Conservation (phyloP, 2,113 vertebrate species). For the Phrynosoma platyrhinos region DNA sequence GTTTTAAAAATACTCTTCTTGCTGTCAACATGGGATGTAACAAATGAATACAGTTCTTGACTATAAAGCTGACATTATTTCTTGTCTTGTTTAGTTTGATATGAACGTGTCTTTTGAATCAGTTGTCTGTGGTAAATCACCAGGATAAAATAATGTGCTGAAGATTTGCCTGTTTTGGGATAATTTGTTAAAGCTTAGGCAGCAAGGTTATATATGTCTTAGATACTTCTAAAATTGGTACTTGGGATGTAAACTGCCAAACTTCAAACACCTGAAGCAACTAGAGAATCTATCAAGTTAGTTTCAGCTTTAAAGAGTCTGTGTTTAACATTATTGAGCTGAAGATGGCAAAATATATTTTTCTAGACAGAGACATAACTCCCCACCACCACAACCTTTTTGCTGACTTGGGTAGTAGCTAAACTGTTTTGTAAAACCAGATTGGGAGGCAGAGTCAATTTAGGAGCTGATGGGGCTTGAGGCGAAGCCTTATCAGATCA, state of each 20-base stretch:
- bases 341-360: constrained; percentile 30
- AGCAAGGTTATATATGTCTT: neutral
- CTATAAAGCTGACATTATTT: constrained; percentile 27
- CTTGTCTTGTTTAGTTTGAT: constrained; percentile 15
- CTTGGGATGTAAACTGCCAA: constrained; percentile 45
- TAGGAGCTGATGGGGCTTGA: neutral
- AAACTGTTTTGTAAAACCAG: neutral
- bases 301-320: neutral
- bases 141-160: constrained; percentile 36
- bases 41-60: constrained; percentile 23
- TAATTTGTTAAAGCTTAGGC: too few species aligned
- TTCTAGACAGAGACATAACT: neutral
- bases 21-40: neutral
- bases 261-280: neutral
- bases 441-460: neutral
- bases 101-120: neutral
- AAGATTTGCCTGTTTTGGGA: constrained; percentile 38
- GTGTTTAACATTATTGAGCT: constrained; percentile 30
- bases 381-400: neutral
- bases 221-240: constrained; percentile 10
- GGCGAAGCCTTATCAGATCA: neutral
- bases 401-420: too few species aligned
- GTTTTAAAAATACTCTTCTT: constrained; percentile 6
- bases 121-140: neutral
- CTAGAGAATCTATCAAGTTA: constrained; percentile 29